Evolutionary conservation across 1,140 invertebrate species (phyloP).

Genomic region (Heliconius congener): DNA sequence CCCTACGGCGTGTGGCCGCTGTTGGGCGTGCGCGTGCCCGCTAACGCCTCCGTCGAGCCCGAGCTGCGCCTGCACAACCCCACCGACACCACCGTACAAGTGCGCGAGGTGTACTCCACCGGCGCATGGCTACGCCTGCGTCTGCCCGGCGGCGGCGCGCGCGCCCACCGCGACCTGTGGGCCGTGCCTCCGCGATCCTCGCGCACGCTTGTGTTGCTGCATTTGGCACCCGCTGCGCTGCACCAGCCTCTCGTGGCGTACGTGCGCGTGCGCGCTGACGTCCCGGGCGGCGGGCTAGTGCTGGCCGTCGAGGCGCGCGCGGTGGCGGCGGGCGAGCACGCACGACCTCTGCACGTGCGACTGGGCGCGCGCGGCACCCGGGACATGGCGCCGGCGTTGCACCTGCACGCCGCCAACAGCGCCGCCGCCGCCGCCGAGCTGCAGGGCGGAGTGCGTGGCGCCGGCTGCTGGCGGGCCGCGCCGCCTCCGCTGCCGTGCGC

Average conservation of each 20-base stretch:
- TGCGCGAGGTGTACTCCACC: conserved; percentile 95
- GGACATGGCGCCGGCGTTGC: conserved; percentile 58
- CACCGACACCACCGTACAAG: conserved; percentile 91
- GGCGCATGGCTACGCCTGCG: conserved; percentile 95
- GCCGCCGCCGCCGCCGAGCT: conserved; percentile 44
- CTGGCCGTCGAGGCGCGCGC: conserved; percentile 67
- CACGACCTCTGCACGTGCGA: conserved; percentile 65
- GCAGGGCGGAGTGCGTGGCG: conserved; percentile 48
- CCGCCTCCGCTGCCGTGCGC: conserved; percentile 44
- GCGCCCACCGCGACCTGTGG: conserved; percentile 91
- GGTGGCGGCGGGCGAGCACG: conserved; percentile 61
- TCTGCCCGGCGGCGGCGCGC: conserved; percentile 84
- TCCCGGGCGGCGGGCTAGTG: conserved; percentile 65
- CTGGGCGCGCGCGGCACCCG: conserved; percentile 58
- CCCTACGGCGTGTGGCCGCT: conserved; percentile 94
- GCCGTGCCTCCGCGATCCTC: conserved; percentile 94
- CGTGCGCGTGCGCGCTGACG: conserved; percentile 45
- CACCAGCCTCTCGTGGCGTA: conserved; percentile 16
- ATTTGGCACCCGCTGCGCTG: conserved; percentile 84
- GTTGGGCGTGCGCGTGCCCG: conserved; percentile 93
- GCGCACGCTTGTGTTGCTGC: conserved; percentile 93
- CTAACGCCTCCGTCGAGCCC: conserved; percentile 95
- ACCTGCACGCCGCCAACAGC: conserved; percentile 66
- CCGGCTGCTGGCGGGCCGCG: conserved; percentile 48
- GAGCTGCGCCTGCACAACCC: conserved; percentile 97